Evolutionary conservation across 2,797 vertebrate genomes (phyloP), one percentile per base, ranked within the genome.

Genomic region (Sebastes vulpes): DNA sequence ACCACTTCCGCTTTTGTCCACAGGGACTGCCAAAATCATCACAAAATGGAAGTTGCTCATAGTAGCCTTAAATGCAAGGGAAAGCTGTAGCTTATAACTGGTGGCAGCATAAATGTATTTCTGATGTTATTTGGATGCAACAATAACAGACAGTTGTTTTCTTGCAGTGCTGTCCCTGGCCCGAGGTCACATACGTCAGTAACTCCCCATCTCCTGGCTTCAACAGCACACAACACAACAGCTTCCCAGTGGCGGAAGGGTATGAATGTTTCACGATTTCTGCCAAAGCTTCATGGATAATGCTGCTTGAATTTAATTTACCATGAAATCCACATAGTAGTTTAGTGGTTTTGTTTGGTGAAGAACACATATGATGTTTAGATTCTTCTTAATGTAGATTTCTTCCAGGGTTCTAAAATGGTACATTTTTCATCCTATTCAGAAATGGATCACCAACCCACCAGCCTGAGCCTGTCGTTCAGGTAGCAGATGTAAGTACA

Each of bases 371-470:
- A 2, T 10, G 16, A 23, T 42, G 9, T 57, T 14, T 35, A 31
- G 1, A 42, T 53, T 56, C 12, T 5, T 59, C 21, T 32, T 21
- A 10, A 8, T 32, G 42, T 63, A 14, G 4, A 29, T 72, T 63
- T 75, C 7, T 18, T 28, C 12, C 28, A 32, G 1, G 20, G 2
- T 66, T 66, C 9, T 65, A 31, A 75, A 35, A 2, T 9, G 14
- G 1, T 5, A 3, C 0, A 1, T 25, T n/a, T 56, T 28, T 65
- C 9, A 9, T 72, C 10, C 21, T 92, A 61, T 92, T 63, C 77
- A 99, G 98, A 89, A 99, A 99, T 63, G 97, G 97, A 67, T 99
- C 98, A 12, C 98, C 98, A 35, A 98, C 84, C 90, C 97, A 98
- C 81, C 98, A 98, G 89, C 98, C 98, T 26, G 98, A 99, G 89